These are phyloP conservation scores for Drosophila lacteicornis DNA, from an alignment of 1,140 invertebrate species.

Conservation along the genomic window DNA sequence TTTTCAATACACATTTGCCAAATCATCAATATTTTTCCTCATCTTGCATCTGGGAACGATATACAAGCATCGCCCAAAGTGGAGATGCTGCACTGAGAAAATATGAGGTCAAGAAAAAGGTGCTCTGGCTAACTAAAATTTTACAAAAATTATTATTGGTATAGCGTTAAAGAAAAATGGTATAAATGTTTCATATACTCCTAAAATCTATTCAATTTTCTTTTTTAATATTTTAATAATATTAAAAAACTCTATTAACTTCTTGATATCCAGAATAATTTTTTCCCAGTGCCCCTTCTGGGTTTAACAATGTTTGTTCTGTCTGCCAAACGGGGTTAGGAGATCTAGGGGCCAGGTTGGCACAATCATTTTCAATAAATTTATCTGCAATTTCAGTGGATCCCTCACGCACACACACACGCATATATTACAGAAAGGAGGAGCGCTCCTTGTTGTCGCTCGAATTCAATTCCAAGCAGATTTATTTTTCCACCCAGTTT, in stretches of 20 bases:
- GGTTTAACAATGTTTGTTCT: constrained; percentile 39
- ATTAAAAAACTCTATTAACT: no score
- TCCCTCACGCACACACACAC: constrained; percentile 17
- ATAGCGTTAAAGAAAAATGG: not conserved
- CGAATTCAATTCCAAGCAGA: constrained; percentile 59
- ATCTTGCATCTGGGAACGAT: constrained; percentile 51
- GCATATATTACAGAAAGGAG: not conserved
- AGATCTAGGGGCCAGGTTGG: not conserved
- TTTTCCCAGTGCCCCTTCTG: not conserved
- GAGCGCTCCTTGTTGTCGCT: constrained; percentile 42
- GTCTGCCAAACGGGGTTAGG: not conserved
- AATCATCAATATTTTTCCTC: constrained; percentile 78
- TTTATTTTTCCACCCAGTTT: constrained; percentile 32
- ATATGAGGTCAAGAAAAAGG: no score
- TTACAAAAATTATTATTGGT: no score
- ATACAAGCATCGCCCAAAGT: constrained; percentile 38
- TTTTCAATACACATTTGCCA: constrained; percentile 76
- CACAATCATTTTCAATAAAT: constrained; percentile 81
- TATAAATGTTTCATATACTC: no score
- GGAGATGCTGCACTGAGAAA: not conserved
- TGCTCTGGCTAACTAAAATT: no score
- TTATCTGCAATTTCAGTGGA: constrained; percentile 70
- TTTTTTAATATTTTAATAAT: not conserved
- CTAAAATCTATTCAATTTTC: not conserved
- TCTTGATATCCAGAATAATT: not conserved